These are phyloP conservation scores for Leucozona laternaria DNA, from an alignment of 2,888 invertebrate species.

Conservation along the genomic window DNA sequence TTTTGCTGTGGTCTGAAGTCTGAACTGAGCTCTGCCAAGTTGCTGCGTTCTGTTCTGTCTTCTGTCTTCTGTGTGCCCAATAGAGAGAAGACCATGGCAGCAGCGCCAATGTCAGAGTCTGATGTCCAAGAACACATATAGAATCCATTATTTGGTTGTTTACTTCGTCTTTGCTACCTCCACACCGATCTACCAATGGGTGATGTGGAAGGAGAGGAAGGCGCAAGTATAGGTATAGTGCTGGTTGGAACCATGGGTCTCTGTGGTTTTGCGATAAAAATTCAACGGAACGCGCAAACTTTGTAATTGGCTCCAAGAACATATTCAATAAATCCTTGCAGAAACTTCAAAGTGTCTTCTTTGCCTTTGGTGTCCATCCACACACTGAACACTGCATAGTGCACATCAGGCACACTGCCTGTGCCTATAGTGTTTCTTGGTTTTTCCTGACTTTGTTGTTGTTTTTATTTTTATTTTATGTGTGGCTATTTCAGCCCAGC, in stretches of 20 bases:
- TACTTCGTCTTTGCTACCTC: conserved; percentile 30
- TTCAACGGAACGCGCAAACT: conserved; percentile 72
- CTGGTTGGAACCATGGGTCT: conserved; percentile 1
- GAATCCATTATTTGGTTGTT: conserved; percentile 75
- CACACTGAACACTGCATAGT: too few relatives aligned
- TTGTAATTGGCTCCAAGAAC: conserved; percentile 73
- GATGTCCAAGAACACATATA: conserved; percentile 67
- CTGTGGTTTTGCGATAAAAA: conserved; percentile 64
- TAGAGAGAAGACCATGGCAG: conserved; percentile 60
- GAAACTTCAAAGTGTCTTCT: conserved; percentile 46
- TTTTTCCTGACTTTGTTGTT: conserved; percentile 35
- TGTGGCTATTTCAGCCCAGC: conserved; percentile 18
- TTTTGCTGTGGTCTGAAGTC: conserved; percentile 40
- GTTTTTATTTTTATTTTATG: neutral
- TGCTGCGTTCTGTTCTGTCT: too few relatives aligned
- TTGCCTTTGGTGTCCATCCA: neutral
- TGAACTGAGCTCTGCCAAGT: neutral
- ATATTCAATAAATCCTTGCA: conserved; percentile 74
- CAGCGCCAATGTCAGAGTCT: conserved; percentile 69
- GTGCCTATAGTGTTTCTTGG: conserved; percentile 36
- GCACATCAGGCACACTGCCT: too few relatives aligned
- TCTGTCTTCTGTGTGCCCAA: conserved; percentile 53
- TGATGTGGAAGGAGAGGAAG: neutral
- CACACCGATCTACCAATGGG: neutral
- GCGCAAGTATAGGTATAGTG: conserved; percentile 3